These are phyloP conservation scores for Vireo griseus DNA, from an alignment of 2,797 vertebrate genomes.

Conservation along the genomic window DNA sequence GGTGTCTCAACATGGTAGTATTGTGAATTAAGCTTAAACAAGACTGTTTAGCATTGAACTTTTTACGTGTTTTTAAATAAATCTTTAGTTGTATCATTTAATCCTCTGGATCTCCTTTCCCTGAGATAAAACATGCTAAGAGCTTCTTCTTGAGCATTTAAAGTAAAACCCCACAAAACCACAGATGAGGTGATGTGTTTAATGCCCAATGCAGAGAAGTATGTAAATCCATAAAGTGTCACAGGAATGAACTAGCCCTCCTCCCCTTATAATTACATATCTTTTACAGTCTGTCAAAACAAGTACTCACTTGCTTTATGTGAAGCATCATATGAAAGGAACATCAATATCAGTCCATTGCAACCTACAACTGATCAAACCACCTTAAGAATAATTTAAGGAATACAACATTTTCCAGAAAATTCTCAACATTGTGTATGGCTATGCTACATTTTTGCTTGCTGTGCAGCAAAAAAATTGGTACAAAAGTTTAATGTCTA, in stretches of 20 bases:
- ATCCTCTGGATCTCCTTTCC: neutral
- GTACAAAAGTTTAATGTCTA: neutral
- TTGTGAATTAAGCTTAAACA: neutral
- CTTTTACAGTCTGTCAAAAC: neutral
- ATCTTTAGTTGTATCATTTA: neutral
- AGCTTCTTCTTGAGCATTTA: neutral
- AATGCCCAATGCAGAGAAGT: neutral
- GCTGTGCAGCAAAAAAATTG: neutral
- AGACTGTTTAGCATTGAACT: neutral
- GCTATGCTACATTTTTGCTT: neutral
- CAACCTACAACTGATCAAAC: neutral
- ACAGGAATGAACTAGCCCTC: neutral
- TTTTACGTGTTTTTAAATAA: neutral
- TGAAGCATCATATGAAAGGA: neutral
- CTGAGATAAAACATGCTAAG: neutral
- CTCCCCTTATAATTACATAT: neutral
- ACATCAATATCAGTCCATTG: neutral
- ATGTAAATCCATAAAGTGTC: neutral
- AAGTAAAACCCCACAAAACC: neutral
- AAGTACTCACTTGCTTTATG: neutral
- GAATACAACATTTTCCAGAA: neutral
- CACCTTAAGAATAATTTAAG: neutral
- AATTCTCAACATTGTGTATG: neutral
- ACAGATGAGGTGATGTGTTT: neutral
- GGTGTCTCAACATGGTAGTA: neutral